A percentile compares a stretch with the other conserved stretches of the same genome.
phyloP scores from a whole-genome alignment of 2,797 vertebrate species.

The Pseudocheirus occidentalis region DNA sequence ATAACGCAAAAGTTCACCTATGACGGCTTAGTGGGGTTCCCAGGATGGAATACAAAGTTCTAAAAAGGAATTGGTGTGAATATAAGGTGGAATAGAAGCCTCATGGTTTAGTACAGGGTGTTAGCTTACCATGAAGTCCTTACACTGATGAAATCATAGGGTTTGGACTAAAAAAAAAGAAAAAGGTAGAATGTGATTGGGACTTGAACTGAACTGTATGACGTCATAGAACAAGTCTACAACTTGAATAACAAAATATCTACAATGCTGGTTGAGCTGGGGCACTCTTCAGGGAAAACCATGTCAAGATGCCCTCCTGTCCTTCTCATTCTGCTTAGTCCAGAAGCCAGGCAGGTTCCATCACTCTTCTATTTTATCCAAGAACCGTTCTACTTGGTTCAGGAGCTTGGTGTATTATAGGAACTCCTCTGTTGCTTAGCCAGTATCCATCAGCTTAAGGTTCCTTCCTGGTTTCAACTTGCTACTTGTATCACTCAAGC shows the following conservation, averaged over 20 bases:
- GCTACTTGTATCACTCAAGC: neutral
- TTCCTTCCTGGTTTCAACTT: neutral
- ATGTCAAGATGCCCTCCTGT: neutral
- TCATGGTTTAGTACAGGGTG: neutral
- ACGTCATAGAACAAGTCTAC: neutral
- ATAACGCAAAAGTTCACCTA: neutral
- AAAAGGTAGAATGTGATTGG: neutral
- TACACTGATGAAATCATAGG: neutral
- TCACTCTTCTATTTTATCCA: neutral
- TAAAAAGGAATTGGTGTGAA: neutral
- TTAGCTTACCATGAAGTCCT: neutral
- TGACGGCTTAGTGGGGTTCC: neutral
- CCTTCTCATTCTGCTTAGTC: neutral
- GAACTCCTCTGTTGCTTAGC: neutral
- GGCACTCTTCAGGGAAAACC: neutral
- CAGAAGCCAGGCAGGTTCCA: neutral
- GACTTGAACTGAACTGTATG: neutral
- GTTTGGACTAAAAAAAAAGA: neutral
- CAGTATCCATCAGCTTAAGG: neutral
- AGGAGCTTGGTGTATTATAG: neutral
- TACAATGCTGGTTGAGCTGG: neutral
- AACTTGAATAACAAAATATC: neutral
- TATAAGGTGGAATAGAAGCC: neutral
- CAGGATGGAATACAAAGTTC: neutral
- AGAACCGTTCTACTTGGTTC: neutral